Conservation (phyloP, 1,140 invertebrate species). For the Drosophila albomicans region DNA sequence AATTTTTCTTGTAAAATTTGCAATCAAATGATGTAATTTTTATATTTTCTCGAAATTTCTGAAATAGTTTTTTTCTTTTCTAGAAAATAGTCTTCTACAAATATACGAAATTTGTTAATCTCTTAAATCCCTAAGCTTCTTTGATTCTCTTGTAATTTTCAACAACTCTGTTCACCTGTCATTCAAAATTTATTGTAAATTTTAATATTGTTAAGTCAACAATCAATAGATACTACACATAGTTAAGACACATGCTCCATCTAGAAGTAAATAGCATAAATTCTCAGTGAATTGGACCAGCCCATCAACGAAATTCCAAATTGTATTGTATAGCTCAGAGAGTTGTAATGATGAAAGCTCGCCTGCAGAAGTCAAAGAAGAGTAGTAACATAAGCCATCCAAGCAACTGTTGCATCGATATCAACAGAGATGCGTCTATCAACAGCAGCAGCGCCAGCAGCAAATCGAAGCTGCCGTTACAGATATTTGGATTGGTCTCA, state of each 20-base stretch:
- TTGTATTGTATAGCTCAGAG: conserved; percentile 8
- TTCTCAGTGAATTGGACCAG: conserved; percentile 23
- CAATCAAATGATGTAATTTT: too few relatives aligned
- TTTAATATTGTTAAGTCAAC: not conserved
- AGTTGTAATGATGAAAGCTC: conserved; percentile 21
- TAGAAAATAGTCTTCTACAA: too few relatives aligned
- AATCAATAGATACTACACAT: not conserved
- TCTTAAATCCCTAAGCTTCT: too few relatives aligned
- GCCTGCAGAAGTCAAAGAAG: conserved; percentile 12
- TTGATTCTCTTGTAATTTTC: too few relatives aligned
- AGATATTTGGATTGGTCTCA: conserved; percentile 24
- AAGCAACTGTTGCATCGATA: not conserved
- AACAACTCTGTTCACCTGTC: too few relatives aligned
- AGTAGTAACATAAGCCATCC: not conserved
- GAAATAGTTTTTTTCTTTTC: too few relatives aligned
- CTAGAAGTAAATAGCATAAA: conserved; percentile 21
- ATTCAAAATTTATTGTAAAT: too few relatives aligned
- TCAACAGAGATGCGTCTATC: not conserved
- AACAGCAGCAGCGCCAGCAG: conserved; percentile 4
- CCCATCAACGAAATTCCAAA: conserved; percentile 24
- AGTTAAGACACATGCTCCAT: not conserved
- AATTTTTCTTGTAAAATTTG: too few relatives aligned
- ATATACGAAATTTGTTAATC: too few relatives aligned
- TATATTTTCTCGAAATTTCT: too few relatives aligned
- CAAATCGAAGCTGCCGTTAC: conserved; percentile 13